Evolutionary conservation across 2,888 invertebrate genomes (phyloP).

Genomic region (Scaptomyza tumidula): DNA sequence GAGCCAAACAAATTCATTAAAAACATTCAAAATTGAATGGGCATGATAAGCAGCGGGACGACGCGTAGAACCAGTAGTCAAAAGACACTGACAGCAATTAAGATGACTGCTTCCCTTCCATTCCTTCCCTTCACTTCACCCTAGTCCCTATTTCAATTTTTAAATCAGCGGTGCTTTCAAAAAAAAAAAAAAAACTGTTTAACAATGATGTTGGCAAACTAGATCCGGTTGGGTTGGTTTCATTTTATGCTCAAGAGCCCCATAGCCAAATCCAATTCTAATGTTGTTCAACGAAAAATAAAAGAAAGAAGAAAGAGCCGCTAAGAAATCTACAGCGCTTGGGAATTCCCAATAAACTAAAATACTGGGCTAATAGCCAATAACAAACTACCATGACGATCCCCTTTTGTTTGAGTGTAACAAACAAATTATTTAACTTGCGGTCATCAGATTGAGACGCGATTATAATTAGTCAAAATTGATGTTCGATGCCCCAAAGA

Average conservation of each 20-base stretch:
- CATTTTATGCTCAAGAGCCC: conserved; percentile 41
- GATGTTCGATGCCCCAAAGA: conserved; percentile 53
- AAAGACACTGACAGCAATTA: conserved; percentile 19
- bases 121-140: not conserved
- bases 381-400: conserved; percentile 70
- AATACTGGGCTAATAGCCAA: conserved; percentile 67
- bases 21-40: conserved; percentile 43
- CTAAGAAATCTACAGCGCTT: conserved; percentile 56
- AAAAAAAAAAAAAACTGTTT: conserved; percentile 38
- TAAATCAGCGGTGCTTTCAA: conserved; percentile 36
- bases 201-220: conserved; percentile 45
- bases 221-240: conserved; percentile 72
- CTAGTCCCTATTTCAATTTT: conserved; percentile 2
- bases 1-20: conserved; percentile 56
- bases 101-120: not conserved
- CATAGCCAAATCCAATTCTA: conserved; percentile 44
- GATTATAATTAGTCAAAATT: conserved; percentile 69
- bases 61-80: conserved; percentile 76
- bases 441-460: conserved; percentile 22
- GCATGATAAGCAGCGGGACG: conserved; percentile 43
- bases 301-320: conserved; percentile 58
- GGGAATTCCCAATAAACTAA: conserved; percentile 67
- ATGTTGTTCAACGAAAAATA: conserved; percentile 29
- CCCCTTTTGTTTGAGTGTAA: conserved; percentile 50
- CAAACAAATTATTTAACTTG: conserved; percentile 52